These are phyloP conservation scores for Cyclophora punctaria DNA, from an alignment of 2,888 invertebrate genomes.

Conservation along the genomic window DNA sequence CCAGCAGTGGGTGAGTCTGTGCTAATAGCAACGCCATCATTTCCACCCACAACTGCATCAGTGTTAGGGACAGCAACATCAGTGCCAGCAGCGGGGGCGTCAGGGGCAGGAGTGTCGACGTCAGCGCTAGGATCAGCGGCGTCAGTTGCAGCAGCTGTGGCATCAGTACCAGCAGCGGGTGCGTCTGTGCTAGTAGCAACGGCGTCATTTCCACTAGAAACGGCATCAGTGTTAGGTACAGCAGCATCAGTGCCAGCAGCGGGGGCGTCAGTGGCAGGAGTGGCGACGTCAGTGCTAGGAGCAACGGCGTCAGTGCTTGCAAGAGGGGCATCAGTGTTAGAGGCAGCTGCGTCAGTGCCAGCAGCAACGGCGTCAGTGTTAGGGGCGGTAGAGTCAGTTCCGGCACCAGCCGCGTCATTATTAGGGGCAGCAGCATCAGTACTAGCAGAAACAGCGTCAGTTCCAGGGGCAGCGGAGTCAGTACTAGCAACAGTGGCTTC, in stretches of 20 bases:
- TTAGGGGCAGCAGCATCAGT: slow-evolving; percentile 1
- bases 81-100: background rate
- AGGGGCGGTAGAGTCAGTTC: background rate
- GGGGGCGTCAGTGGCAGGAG: background rate
- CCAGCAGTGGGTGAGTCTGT: background rate
- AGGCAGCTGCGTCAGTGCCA: background rate
- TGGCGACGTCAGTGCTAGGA: no score
- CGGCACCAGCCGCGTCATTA: background rate
- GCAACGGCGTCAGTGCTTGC: no score
- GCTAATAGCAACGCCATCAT: background rate
- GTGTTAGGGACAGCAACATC: background rate
- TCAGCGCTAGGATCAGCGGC: background rate
- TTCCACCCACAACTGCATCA: background rate
- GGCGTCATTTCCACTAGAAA: slow-evolving; percentile 1
- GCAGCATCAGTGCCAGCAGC: background rate
- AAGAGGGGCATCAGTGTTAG: no score
- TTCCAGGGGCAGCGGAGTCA: background rate
- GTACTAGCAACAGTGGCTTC: background rate
- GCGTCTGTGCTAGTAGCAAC: background rate
- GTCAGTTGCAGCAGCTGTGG: slow-evolving; percentile 2
- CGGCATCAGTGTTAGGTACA: background rate
- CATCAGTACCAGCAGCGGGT: slow-evolving; percentile 1
- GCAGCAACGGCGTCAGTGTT: background rate
- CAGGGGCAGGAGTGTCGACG: background rate
- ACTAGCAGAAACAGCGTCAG: background rate